Evolutionary conservation across 2,888 invertebrate genomes (phyloP).

Genomic region (Megaustenia siamemsis): DNA sequence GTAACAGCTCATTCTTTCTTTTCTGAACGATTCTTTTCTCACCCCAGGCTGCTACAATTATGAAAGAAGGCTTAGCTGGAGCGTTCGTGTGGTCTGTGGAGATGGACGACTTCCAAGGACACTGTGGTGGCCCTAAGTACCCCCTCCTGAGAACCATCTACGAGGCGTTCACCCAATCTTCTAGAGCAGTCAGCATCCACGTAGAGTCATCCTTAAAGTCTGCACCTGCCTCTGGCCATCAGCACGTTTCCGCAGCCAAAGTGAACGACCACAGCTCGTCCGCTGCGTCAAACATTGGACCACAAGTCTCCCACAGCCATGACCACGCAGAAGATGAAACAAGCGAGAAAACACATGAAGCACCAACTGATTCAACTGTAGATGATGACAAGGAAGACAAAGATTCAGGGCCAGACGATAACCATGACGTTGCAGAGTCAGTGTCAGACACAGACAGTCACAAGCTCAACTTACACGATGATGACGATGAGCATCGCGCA

Average conservation of each 20-base stretch:
- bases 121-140: slow-evolving; percentile 92
- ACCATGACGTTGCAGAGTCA: background rate
- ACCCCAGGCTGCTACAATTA: slow-evolving; percentile 64
- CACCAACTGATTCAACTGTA: no score
- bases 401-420: background rate
- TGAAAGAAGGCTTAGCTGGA: slow-evolving; percentile 84
- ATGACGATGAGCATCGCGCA: no score
- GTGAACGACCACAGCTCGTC: background rate
- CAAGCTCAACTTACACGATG: background rate
- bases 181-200: background rate
- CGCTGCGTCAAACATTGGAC: background rate
- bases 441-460: background rate
- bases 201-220: background rate
- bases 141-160: slow-evolving; percentile 92
- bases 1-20: no score
- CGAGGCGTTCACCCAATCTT: slow-evolving; percentile 80
- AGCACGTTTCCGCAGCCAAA: background rate
- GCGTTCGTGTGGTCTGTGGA: slow-evolving; percentile 98
- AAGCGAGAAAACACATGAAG: no score
- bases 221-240: background rate
- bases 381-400: no score
- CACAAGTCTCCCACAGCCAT: background rate
- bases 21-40: no score
- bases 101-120: slow-evolving; percentile 95
- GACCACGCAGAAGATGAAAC: background rate